Percentiles rank a stretch among this genome's conserved stretches.
Conservation (phyloP, 2,797 vertebrate species). For the Cynopterus sphinx region DNA sequence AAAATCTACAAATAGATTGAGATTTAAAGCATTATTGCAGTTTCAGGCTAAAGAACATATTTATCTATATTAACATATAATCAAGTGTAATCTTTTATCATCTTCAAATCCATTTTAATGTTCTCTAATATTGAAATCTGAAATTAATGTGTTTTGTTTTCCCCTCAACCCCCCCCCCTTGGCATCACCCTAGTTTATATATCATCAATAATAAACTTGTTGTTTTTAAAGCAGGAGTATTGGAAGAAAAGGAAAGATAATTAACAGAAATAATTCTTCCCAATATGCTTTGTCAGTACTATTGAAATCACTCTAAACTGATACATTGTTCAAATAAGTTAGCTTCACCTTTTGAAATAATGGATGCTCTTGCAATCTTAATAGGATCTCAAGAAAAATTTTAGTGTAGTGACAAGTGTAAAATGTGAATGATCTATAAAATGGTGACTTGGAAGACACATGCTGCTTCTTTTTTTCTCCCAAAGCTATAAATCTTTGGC, state of each 20-base stretch:
- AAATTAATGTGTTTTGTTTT: not conserved
- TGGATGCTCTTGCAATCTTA: slow-evolving; percentile 11
- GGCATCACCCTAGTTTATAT: not conserved
- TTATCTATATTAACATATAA: not conserved
- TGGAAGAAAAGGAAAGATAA: not conserved
- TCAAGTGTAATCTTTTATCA: not conserved
- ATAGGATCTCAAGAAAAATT: not conserved
- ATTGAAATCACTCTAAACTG: not conserved
- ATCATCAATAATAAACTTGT: not conserved
- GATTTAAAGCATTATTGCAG: not conserved
- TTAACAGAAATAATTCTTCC: not conserved
- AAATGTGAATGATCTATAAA: not conserved
- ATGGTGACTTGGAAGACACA: not conserved
- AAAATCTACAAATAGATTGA: not conserved
- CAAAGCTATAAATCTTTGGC: not conserved
- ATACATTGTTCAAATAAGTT: not conserved
- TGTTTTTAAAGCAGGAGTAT: not conserved
- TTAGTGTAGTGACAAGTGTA: not conserved
- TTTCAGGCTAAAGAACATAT: not conserved
- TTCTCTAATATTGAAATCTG: not conserved
- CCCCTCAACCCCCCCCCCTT: not conserved
- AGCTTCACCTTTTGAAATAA: not conserved
- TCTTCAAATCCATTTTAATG: not conserved
- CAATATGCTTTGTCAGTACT: not conserved
- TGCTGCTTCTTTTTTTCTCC: not conserved